phyloP scores from a whole-genome alignment of 2,888 invertebrate genomes.

The Drosophila mayaguana region DNA sequence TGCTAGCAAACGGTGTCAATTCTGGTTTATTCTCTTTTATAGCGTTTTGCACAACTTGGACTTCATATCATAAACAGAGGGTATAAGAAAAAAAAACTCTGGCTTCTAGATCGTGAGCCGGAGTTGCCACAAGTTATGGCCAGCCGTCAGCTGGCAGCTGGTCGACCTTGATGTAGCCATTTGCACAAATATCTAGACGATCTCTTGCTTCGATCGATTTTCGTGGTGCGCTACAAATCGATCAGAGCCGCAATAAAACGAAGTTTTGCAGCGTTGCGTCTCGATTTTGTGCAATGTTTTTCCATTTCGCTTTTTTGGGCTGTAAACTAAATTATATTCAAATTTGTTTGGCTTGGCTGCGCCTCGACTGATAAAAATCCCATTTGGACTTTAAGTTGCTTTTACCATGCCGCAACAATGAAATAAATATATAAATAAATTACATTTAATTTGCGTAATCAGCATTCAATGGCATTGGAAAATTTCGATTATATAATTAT shows the following conservation, averaged over 20 bases:
- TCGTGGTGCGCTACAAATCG: constrained; percentile 60
- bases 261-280: constrained; percentile 39
- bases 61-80: constrained; percentile 2
- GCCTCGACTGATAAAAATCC: constrained; percentile 69
- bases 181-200: constrained; percentile 58
- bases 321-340: constrained; percentile 71
- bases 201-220: constrained; percentile 54
- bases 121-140: constrained; percentile 9
- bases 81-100: constrained; percentile 18
- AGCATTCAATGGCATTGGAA: constrained; percentile 66
- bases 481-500: constrained; percentile 50
- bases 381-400: constrained; percentile 50
- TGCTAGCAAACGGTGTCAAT: not conserved
- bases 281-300: constrained; percentile 72
- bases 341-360: constrained; percentile 69
- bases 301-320: constrained; percentile 36
- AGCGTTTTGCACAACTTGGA: constrained; percentile 10
- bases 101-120: constrained; percentile 28
- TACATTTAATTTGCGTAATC: constrained; percentile 75
- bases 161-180: constrained; percentile 64
- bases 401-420: constrained; percentile 51
- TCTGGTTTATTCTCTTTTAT: not conserved
- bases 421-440: constrained; percentile 49
- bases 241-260: constrained; percentile 61
- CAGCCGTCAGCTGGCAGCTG: constrained; percentile 56